Evolutionary conservation across 2,113 vertebrate species (phyloP).

Genomic region (Ciconia boyciana): DNA sequence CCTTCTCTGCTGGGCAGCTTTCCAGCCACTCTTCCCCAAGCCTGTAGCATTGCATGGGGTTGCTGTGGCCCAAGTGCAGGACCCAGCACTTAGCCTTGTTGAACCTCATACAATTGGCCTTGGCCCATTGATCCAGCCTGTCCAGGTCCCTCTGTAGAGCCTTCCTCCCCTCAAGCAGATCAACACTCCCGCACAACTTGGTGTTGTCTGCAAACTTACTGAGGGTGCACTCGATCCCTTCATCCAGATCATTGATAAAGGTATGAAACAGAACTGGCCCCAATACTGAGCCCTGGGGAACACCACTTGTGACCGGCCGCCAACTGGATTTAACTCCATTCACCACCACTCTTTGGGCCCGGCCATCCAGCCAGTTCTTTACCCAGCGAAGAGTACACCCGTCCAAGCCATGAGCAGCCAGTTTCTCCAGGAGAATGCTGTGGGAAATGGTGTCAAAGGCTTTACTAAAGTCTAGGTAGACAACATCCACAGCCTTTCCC

Average conservation of each 20-base stretch:
- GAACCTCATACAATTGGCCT: not conserved
- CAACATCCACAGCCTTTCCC: not conserved
- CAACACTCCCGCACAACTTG: not conserved
- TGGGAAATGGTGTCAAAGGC: not conserved
- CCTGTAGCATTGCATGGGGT: not conserved
- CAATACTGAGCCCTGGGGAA: not conserved
- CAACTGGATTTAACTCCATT: not conserved
- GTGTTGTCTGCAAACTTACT: not conserved
- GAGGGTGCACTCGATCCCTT: not conserved
- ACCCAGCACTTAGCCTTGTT: not conserved
- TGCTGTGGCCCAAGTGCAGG: not conserved
- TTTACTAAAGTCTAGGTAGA: not conserved
- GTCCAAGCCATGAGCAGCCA: not conserved
- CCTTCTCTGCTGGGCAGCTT: not conserved
- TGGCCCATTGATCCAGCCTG: not conserved
- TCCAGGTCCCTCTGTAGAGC: not conserved
- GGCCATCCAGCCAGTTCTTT: not conserved
- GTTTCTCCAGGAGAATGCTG: not conserved
- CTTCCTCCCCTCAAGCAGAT: not conserved
- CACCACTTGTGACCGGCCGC: fast-evolving
- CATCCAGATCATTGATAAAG: not conserved
- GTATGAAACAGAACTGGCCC: not conserved
- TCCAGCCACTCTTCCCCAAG: not conserved
- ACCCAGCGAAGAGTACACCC: fast-evolving
- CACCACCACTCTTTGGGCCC: not conserved